These are phyloP conservation scores for Microctonus brassicae DNA, from an alignment of 2,888 invertebrate genomes.

Conservation along the genomic window DNA sequence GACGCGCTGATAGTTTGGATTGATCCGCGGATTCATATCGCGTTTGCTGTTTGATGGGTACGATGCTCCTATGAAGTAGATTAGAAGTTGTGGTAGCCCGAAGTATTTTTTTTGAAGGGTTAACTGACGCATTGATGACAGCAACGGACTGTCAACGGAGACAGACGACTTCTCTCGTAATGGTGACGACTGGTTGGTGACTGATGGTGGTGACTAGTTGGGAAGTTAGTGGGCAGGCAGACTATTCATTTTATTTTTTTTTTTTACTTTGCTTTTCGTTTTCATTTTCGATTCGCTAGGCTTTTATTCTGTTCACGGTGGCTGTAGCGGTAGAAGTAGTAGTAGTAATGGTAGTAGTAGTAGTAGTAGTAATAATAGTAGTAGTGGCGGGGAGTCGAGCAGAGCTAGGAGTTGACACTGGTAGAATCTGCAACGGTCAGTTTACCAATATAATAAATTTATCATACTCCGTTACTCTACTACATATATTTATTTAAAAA, in stretches of 20 bases:
- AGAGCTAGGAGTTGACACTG: conserved; percentile 69
- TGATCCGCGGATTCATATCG: conserved; percentile 38
- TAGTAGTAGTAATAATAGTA: conserved; percentile 47
- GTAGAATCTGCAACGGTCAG: conserved; percentile 70
- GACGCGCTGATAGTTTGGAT: conserved; percentile 47
- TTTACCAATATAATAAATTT: conserved; percentile 64
- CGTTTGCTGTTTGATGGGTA: conserved; percentile 46
- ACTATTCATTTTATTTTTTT: conserved; percentile 59
- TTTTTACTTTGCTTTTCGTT: conserved; percentile 30
- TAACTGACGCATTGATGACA: conserved; percentile 52
- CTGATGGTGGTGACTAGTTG: conserved; percentile 70
- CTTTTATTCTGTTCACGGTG: conserved; percentile 62
- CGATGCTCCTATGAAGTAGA: conserved; percentile 64
- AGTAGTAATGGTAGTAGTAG: neutral
- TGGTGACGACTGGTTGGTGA: conserved; percentile 58
- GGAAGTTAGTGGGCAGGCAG: conserved; percentile 69
- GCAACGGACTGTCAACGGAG: conserved; percentile 62
- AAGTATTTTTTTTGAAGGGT: conserved; percentile 54
- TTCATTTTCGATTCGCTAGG: conserved; percentile 44
- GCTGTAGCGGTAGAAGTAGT: conserved; percentile 54
- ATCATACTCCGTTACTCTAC: conserved; percentile 43
- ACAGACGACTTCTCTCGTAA: conserved; percentile 47
- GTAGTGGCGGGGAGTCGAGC: conserved; percentile 69
- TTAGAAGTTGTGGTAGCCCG: conserved; percentile 61
- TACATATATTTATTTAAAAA: neutral